Conservation (phyloP, 30 jellyfish, hydroid and myxozoan genomes). For the Clytia hemisphaerica region DNA sequence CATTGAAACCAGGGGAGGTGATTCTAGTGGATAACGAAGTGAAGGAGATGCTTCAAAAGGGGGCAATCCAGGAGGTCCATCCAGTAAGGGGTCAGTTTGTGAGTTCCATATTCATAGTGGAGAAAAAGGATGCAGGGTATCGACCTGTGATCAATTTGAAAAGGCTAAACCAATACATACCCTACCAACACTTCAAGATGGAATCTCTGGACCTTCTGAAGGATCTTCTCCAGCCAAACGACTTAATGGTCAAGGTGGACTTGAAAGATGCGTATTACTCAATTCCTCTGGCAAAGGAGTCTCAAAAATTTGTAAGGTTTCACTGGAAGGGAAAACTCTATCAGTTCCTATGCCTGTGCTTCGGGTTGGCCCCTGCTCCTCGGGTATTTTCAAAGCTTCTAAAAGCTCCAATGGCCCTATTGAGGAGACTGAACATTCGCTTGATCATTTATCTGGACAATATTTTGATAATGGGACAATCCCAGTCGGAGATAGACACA, state of each 20-base stretch:
- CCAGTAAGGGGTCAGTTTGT: background rate
- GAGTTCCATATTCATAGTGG: background rate
- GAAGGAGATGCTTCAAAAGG: background rate
- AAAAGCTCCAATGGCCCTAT: no score
- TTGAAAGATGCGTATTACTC: background rate
- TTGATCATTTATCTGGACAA: background rate
- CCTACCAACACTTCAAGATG: constrained; percentile 3
- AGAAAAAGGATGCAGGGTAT: background rate
- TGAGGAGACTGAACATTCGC: background rate
- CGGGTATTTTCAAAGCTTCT: no score
- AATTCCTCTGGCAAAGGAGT: background rate
- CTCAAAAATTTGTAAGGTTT: background rate
- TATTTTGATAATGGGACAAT: constrained; percentile 1
- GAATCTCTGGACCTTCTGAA: constrained; percentile 1
- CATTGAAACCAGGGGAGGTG: no score
- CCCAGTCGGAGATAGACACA: no score
- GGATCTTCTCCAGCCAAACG: constrained; percentile 4
- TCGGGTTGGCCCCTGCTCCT: no score
- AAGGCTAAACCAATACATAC: background rate
- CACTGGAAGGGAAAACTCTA: constrained; percentile 2
- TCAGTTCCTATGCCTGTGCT: no score
- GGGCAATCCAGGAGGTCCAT: background rate
- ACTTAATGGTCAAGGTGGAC: background rate
- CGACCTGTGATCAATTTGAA: constrained; percentile 3
- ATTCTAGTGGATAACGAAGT: background rate